phyloP scores from a whole-genome alignment of 2,113 vertebrate genomes.

The Asarcornis scutulata region DNA sequence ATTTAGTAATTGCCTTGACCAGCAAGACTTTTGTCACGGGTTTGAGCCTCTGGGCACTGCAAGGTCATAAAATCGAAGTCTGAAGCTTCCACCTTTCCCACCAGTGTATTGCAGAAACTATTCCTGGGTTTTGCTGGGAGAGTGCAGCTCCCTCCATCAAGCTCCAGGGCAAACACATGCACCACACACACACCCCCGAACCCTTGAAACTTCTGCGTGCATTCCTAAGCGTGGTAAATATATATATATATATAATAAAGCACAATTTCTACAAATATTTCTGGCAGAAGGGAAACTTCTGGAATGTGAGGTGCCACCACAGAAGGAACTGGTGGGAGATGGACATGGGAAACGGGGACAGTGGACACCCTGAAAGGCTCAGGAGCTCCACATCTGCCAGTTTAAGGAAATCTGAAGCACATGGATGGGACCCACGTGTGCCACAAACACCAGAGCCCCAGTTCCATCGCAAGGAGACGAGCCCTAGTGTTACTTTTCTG shows the following conservation, averaged over 20 bases:
- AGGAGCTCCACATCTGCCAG: not conserved
- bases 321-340: not conserved
- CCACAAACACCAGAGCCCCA: not conserved
- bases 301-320: not conserved
- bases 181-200: rapidly evolving
- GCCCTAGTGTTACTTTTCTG: too few species aligned
- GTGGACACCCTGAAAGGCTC: not conserved
- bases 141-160: not conserved
- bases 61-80: not conserved
- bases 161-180: not conserved
- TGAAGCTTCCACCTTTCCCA: not conserved
- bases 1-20: not conserved
- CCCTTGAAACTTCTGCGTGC: not conserved
- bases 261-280: not conserved
- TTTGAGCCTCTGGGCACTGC: not conserved
- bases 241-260: not conserved
- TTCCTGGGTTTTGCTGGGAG: not conserved
- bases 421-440: not conserved
- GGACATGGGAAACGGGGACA: not conserved
- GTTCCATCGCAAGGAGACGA: too few species aligned
- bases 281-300: not conserved
- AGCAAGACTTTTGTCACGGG: not conserved
- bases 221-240: not conserved
- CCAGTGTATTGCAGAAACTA: not conserved
- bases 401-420: not conserved